These are phyloP conservation scores for Myopa testacea DNA, from an alignment of 2,888 invertebrate genomes.

Conservation along the genomic window DNA sequence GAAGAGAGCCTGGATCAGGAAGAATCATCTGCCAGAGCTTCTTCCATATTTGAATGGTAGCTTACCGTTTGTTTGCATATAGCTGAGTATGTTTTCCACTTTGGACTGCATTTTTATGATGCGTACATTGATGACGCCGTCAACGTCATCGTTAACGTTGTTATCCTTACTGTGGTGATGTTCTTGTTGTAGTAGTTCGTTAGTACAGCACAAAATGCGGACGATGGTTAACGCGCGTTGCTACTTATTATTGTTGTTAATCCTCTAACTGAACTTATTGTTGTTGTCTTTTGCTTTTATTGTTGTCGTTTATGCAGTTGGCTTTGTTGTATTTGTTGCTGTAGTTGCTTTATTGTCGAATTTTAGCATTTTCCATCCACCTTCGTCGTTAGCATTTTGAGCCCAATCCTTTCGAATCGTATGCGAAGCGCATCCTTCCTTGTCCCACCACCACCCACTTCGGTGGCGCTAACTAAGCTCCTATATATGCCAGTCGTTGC, in stretches of 20 bases:
- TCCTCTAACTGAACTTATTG: neutral
- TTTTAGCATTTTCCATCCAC: neutral
- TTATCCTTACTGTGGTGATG: neutral
- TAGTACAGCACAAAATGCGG: neutral
- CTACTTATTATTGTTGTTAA: neutral
- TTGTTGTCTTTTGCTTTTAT: neutral
- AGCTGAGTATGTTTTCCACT: neutral
- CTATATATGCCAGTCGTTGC: slow-evolving; percentile 3
- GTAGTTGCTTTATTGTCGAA: neutral
- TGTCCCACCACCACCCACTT: neutral
- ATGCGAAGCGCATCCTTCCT: neutral
- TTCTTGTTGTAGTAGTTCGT: neutral
- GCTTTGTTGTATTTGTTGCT: neutral
- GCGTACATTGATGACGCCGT: neutral
- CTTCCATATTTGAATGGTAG: neutral
- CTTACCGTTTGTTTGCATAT: neutral
- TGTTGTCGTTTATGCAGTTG: neutral
- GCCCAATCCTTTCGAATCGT: neutral
- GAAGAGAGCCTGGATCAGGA: neutral
- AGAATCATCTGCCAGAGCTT: slow-evolving; percentile 15
- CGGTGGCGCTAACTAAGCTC: neutral
- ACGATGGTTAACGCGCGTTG: neutral
- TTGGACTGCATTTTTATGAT: slow-evolving; percentile 19
- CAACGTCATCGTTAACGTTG: neutral
- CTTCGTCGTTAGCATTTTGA: neutral